phyloP scores from a whole-genome alignment of 1,140 invertebrate species.

The Cotesia vestalis region DNA sequence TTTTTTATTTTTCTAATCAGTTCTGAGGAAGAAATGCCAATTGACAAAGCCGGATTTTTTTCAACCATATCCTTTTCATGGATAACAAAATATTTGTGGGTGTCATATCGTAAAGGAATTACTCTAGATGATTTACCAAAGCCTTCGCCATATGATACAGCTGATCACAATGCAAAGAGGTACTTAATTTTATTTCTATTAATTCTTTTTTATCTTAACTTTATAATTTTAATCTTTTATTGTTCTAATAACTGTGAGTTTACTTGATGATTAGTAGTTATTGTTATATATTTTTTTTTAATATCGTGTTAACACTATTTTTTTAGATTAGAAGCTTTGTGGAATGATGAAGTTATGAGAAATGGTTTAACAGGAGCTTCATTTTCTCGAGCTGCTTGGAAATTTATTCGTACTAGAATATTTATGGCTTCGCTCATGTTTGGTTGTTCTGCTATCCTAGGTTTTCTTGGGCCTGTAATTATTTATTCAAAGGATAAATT shows the following conservation, averaged over 20 bases:
- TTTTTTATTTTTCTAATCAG: not conserved
- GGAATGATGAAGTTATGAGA: slow-evolving; percentile 73
- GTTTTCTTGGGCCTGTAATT: slow-evolving; percentile 73
- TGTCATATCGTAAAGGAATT: slow-evolving; percentile 66
- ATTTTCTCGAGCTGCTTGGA: slow-evolving; percentile 66
- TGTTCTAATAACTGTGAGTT: slow-evolving; percentile 13
- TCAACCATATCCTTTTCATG: slow-evolving; percentile 70
- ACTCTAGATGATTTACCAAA: slow-evolving; percentile 62
- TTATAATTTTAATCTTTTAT: not conserved
- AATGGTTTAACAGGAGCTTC: slow-evolving; percentile 67
- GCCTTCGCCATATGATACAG: slow-evolving; percentile 67
- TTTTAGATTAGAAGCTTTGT: slow-evolving; percentile 64
- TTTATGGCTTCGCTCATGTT: slow-evolving; percentile 67
- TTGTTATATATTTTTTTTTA: slow-evolving; percentile 6
- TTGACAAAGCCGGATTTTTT: slow-evolving; percentile 66
- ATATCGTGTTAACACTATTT: slow-evolving; percentile 14
- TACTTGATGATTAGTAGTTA: slow-evolving; percentile 12
- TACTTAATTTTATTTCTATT: slow-evolving; percentile 36
- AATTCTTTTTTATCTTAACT: slow-evolving; percentile 1
- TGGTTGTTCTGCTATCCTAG: slow-evolving; percentile 66
- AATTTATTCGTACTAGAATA: slow-evolving; percentile 69
- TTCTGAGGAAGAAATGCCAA: slow-evolving; percentile 42
- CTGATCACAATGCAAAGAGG: slow-evolving; percentile 64
- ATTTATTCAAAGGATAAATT: slow-evolving; percentile 12
- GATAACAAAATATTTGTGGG: slow-evolving; percentile 69